These are phyloP conservation scores for Nomada flava DNA, from an alignment of 2,888 invertebrate genomes.

Conservation along the genomic window DNA sequence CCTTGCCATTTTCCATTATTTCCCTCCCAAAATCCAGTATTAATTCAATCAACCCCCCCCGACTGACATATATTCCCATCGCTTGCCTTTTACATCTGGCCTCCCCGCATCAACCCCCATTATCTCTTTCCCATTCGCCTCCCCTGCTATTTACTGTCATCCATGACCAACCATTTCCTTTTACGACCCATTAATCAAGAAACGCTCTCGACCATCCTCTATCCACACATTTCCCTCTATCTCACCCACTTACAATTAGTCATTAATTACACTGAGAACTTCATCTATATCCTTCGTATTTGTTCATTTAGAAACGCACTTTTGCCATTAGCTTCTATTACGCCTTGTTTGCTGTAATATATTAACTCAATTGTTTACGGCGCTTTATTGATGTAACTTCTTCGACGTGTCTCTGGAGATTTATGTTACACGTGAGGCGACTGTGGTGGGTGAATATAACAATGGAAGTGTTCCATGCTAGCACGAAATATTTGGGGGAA, in stretches of 20 bases:
- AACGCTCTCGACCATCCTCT: constrained; percentile 8
- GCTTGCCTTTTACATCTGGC: constrained; percentile 21
- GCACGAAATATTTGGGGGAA: too few relatives aligned
- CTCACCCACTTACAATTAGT: background rate
- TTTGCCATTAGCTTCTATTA: background rate
- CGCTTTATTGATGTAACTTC: constrained; percentile 11
- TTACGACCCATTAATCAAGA: constrained; percentile 33
- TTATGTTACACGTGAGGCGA: background rate
- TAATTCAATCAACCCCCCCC: constrained; percentile 42
- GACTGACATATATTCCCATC: constrained; percentile 19
- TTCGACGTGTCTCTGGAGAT: background rate
- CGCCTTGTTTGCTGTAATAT: background rate
- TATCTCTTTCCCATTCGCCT: constrained; percentile 23
- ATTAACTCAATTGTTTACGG: background rate
- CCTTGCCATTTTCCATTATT: constrained; percentile 11
- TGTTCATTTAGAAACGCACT: constrained; percentile 10
- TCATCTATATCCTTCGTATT: background rate
- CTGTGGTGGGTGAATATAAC: background rate
- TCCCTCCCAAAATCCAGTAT: constrained; percentile 12
- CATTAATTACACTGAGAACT: constrained; percentile 23
- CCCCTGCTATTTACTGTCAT: constrained; percentile 38
- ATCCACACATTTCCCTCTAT: background rate
- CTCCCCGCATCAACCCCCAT: constrained; percentile 32
- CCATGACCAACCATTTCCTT: constrained; percentile 43
- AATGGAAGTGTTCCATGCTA: background rate